phyloP scores from a whole-genome alignment of 2,113 vertebrate genomes.

The Dasyornis broadbenti region DNA sequence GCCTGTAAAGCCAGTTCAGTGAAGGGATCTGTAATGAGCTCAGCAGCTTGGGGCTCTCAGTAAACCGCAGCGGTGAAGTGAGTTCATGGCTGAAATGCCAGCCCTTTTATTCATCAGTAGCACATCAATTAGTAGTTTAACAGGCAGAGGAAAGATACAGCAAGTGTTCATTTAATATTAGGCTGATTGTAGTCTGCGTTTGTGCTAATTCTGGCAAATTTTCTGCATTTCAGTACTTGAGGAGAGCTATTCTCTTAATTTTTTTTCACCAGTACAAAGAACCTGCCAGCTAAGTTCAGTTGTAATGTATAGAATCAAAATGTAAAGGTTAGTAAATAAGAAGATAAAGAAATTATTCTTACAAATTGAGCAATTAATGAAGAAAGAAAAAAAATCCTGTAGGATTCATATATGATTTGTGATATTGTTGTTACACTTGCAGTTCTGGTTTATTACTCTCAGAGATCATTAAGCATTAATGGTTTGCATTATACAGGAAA shows the following conservation, averaged over 20 bases:
- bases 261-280: background rate
- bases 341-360: background rate
- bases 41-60: conserved; percentile 26
- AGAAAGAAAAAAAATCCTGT: background rate
- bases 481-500: background rate
- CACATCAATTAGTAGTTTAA: conserved; percentile 48
- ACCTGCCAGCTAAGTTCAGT: background rate
- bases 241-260: background rate
- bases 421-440: background rate
- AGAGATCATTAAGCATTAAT: background rate
- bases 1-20: conserved; percentile 52
- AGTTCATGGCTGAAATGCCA: conserved; percentile 39
- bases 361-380: background rate
- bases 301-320: background rate
- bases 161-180: background rate
- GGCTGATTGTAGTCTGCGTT: background rate
- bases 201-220: background rate
- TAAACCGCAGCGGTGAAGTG: background rate
- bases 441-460: background rate
- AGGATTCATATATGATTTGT: background rate
- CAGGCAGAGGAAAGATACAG: background rate
- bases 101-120: conserved; percentile 30
- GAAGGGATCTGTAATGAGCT: conserved; percentile 64
- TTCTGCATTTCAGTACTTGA: background rate
- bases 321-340: background rate